phyloP scores from a whole-genome alignment of 2,888 invertebrate genomes.

The Yponomeuta evonymella region DNA sequence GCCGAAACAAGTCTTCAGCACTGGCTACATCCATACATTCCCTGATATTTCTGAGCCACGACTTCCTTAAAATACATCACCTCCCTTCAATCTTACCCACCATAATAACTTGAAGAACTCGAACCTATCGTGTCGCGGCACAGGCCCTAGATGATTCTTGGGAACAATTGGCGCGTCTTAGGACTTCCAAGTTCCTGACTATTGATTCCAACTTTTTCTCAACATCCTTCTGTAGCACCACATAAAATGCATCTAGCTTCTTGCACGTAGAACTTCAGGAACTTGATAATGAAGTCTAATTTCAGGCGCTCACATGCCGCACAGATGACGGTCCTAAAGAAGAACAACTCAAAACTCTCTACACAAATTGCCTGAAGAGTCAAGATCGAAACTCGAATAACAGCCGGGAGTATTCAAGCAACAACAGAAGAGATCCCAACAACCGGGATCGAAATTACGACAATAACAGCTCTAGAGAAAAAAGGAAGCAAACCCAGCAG shows the following conservation, averaged over 20 bases:
- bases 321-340: constrained; percentile 76
- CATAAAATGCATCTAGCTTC: not conserved
- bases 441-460: constrained; percentile 25
- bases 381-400: constrained; percentile 46
- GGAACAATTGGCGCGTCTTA: too few species aligned
- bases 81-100: too few species aligned
- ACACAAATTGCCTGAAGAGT: constrained; percentile 74
- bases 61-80: too few species aligned
- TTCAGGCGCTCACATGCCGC: constrained; percentile 72
- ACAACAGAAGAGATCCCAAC: not conserved
- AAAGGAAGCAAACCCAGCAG: constrained; percentile 34
- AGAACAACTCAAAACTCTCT: constrained; percentile 73
- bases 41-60: too few species aligned
- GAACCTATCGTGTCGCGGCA: too few species aligned
- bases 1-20: too few species aligned
- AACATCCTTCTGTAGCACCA: too few species aligned
- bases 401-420: constrained; percentile 28
- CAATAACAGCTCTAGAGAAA: constrained; percentile 43
- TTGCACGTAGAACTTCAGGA: not conserved
- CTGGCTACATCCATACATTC: too few species aligned
- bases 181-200: too few species aligned
- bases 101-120: too few species aligned
- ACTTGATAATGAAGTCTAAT: not conserved
- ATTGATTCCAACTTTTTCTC: too few species aligned
- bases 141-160: too few species aligned